Conservation (phyloP, 2,888 invertebrate species). For the Pegoplata infirma region DNA sequence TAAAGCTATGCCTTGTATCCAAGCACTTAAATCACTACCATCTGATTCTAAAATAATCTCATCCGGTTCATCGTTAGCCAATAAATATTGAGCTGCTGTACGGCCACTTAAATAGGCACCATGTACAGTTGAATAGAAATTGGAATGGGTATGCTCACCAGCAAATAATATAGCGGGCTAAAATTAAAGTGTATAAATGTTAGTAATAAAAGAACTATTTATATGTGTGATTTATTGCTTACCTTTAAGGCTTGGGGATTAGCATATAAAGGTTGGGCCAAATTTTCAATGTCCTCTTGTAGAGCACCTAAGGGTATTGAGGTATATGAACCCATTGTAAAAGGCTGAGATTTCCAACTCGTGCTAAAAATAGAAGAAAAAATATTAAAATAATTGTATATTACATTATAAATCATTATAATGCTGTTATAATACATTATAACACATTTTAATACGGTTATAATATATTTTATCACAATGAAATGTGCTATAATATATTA, state of each 20-base stretch:
- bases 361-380: conserved; percentile 83
- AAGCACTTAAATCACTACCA: conserved; percentile 89
- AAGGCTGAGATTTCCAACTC: conserved; percentile 91
- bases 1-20: conserved; percentile 92
- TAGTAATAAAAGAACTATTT: no score
- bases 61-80: conserved; percentile 82
- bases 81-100: conserved; percentile 86
- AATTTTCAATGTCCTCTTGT: conserved; percentile 91
- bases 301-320: conserved; percentile 93
- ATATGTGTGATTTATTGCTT: not conserved
- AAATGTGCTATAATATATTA: no score
- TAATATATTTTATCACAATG: no score
- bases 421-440: no score
- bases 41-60: conserved; percentile 86
- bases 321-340: conserved; percentile 92
- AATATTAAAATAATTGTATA: not conserved
- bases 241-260: conserved; percentile 86
- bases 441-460: no score
- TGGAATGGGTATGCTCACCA: conserved; percentile 96
- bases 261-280: conserved; percentile 90
- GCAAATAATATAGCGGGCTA: conserved; percentile 93
- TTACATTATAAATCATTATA: no score
- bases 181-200: conserved; percentile 68
- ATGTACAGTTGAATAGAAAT: conserved; percentile 96
- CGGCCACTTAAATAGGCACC: conserved; percentile 94